Evolutionary conservation across 2,797 vertebrate genomes (phyloP), one percentile per base, ranked within the genome.

Genomic region (Xenopus petersii): DNA sequence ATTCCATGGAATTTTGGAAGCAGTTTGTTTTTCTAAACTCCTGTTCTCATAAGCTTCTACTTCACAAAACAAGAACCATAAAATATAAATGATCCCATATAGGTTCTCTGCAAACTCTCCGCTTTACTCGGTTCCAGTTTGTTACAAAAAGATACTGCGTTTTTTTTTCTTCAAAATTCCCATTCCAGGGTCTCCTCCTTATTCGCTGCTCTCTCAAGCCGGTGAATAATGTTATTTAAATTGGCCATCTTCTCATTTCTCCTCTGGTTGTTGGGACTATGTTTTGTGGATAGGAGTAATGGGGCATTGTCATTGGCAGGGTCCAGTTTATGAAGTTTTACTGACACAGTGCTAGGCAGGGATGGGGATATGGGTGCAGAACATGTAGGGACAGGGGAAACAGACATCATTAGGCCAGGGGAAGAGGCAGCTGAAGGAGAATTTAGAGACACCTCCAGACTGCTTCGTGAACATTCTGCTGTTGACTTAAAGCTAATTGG

Each of bases 191-290:
- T 93, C 82, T 99, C 98, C 82, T 99, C 98, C 0, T 95, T 91
- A 83, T 98, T 98, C 86, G 97, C 98, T 0, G 98, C 98, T 80
- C 93, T 92, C 86, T 99, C 98, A 67, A 99, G 89, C 88, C 98
- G 90, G 84, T 99, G 96, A 85, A 99, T 99, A 89, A 99, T 99
- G 91, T 95, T 99, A 91, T 98, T 99, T 85, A 99, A 94, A 89
- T 99, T 99, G 82, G 97, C 97, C 95, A 98, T 97, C 91, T 99
- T 99, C 90, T 98, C 96, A 0, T 96, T 96, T 83, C 96, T 94
- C 89, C 95, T 93, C 89, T 98, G 96, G 87, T 93, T 86, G 88
- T 91, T 96, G 85, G 93, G 93, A 88, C 92, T 97, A 79, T 91
- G 89, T 88, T 94, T 96, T 82, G 92, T 82, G 69, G 83, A 82